Base-by-base conservation (phyloP, 1,140 invertebrate species). In the Patella vulgata region DNA sequence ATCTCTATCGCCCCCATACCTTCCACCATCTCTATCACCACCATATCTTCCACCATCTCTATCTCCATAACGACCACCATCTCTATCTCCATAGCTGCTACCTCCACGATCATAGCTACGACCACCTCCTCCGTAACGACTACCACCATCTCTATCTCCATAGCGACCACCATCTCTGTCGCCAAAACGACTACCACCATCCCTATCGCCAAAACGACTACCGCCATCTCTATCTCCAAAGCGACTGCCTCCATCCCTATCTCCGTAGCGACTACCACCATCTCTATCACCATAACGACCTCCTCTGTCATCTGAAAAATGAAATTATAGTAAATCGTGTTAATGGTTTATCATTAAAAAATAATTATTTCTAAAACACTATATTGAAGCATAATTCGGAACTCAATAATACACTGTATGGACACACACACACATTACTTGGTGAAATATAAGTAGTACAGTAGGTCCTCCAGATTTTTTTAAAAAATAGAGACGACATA, bases 1-100 rank as follows among this genome's bases (percentile, higher is more conserved):
- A 66, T 82, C 79, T 60, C 81, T 78, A 19, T 68, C 74, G 57
- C 79, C 76, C 28, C 85, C 83, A 28, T 81, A 66, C 62, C 79
- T 73, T 44, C 84, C 84, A 59, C 84, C 82, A 62, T 61, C 59
- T 39, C 53, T 47, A 42, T 65, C 61, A 23, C 46, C 48, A 14
- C 61, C 66, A 23, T 42, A 51, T 40, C 66, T 58, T 33, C 77
- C 76, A 30, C 84, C 83, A 23, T 82, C 66, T 63, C 78, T 74
- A 56, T 84, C 85, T 60, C 84, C 82, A 62, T 84, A 62, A 52
- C 80, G 17, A 48, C 61, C 63, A 40, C 68, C 74, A 55, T 57
- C 54, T 48, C 74, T 67, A 27, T 66, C 54, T 21, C 70, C 74
- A 59, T 64, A 62, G 43, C 66, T 68, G 21, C 55, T 27, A 17